Evolutionary conservation across 2,113 vertebrate species (phyloP).

Genomic region (Gavialis gangeticus): DNA sequence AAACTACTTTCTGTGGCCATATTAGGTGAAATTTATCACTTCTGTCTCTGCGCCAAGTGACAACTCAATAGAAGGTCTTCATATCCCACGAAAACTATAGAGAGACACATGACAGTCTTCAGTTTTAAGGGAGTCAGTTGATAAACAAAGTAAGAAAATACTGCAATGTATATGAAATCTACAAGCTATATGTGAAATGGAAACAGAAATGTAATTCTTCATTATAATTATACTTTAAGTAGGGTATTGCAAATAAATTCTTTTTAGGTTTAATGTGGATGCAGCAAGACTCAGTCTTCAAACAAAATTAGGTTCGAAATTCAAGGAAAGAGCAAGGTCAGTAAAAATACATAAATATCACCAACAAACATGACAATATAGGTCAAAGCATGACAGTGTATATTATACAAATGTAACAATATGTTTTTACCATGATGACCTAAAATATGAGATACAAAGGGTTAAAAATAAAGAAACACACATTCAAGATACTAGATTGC

Average conservation of each 20-base stretch:
- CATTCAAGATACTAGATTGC: neutral
- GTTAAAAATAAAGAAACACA: neutral
- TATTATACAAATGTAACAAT: neutral
- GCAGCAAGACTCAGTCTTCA: neutral
- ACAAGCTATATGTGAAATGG: neutral
- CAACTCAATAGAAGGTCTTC: neutral
- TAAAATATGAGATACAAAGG: neutral
- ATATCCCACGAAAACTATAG: neutral
- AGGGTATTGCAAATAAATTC: neutral
- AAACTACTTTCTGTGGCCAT: too few species aligned
- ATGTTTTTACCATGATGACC: neutral
- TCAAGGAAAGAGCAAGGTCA: conserved; percentile 1
- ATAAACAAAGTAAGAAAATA: neutral
- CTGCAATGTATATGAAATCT: neutral
- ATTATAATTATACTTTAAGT: neutral
- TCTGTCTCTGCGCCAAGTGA: neutral
- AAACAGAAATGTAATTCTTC: neutral
- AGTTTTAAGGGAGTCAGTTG: neutral
- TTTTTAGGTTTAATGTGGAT: neutral
- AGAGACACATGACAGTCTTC: neutral
- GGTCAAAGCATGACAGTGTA: neutral
- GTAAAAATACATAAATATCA: neutral
- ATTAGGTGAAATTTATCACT: too few species aligned
- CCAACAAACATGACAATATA: neutral
- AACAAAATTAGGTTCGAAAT: neutral